Base-by-base conservation (phyloP, 2,797 vertebrate genomes). In the Paedocypris micromegethes region DNA sequence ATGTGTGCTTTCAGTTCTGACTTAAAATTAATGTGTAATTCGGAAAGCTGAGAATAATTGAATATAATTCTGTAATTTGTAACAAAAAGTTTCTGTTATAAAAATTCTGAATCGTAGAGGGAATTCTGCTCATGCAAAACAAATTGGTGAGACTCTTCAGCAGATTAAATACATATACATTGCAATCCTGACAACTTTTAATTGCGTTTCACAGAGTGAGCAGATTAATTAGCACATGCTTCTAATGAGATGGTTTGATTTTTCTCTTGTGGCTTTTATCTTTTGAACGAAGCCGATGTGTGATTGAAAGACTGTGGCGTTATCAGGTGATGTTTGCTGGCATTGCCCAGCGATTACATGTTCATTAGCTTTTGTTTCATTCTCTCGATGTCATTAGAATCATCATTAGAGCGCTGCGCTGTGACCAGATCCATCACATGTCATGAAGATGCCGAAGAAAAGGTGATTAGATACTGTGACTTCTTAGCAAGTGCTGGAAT, bases 361-460 rank as follows among this genome's bases (percentile, higher is more conserved):
- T 60, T 60, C 57, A 53, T 68, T 68, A 6, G 37, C 23, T 60
- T 68, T 4, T 0, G 4, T 46, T 53, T 43, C 37, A 37, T 59
- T 68, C 45, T 9, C 44, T 60, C 49, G 37, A 3, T 46, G 50
- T 54, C 49, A 42, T 60, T 46, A 67, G 23, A 51, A 42, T 3
- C 41, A 9, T 45, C 55, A 44, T 67, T 68, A 54, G 38, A 54
- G 50, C 37, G 46, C 47, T 60, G 47, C 54, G 47, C 38, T 44
- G 48, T 41, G 64, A 40, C 59, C 59, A 52, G 57, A 9, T 43
- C 9, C 49, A 68, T 51, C 42, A 59, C 42, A 68, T 46, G 3
- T 40, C 51, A 51, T 59, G 1, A 58, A 45, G 23, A 42, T n/a
- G 4, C 6, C 37, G 40, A 6, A 6, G 9, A 59, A 52, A 40